A percentile compares a stretch with the other conserved stretches of the same genome.
phyloP scores from a whole-genome alignment of 2,797 vertebrate genomes.

The Crocidura indochinensis region DNA sequence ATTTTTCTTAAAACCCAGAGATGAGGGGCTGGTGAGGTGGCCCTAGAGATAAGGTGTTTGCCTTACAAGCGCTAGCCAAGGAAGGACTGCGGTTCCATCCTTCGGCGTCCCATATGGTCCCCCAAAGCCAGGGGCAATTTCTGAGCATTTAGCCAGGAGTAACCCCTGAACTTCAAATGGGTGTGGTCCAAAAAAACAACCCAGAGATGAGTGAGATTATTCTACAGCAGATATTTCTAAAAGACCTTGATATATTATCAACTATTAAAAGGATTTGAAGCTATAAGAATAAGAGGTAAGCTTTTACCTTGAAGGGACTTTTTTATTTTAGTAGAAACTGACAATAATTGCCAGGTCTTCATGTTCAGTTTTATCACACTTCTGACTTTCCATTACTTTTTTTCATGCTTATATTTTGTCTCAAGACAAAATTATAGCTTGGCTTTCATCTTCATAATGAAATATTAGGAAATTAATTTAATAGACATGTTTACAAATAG shows the following conservation, averaged over 20 bases:
- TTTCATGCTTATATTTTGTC: neutral
- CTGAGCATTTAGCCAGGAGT: too few species aligned
- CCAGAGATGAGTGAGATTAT: too few species aligned
- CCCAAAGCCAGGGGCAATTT: too few species aligned
- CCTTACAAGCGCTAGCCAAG: too few species aligned
- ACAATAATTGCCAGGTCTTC: neutral
- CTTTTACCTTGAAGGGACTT: neutral
- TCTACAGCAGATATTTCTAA: neutral
- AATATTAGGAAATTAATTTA: neutral
- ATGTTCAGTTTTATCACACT: neutral
- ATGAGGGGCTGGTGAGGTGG: too few species aligned
- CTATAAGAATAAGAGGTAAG: neutral
- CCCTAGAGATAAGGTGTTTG: too few species aligned
- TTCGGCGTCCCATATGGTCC: too few species aligned
- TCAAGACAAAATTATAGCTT: conserved; percentile 4
- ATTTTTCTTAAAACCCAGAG: too few species aligned
- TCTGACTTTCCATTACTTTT: neutral
- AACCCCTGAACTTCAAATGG: too few species aligned
- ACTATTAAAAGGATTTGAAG: neutral
- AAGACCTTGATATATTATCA: neutral
- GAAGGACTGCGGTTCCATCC: too few species aligned
- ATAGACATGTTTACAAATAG: conserved; percentile 15
- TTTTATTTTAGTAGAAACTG: neutral
- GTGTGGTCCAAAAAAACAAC: too few species aligned
- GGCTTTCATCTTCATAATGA: conserved; percentile 18